These are phyloP conservation scores for Nixonia krombeini DNA, from an alignment of 1,140 invertebrate species.

Conservation along the genomic window DNA sequence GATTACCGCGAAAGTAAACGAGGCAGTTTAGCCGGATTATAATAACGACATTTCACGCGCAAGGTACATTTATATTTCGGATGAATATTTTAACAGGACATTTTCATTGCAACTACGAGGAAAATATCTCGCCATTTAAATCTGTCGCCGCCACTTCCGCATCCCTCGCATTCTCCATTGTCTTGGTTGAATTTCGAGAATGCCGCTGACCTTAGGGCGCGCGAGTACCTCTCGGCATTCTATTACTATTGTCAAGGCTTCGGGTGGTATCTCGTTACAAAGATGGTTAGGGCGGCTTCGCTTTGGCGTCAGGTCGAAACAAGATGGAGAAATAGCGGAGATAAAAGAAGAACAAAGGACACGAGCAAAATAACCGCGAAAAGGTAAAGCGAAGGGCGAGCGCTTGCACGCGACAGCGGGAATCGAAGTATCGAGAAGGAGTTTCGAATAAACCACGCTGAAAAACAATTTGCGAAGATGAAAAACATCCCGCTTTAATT, in stretches of 20 bases:
- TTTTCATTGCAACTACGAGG: neutral
- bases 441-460: no score
- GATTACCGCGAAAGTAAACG: no score
- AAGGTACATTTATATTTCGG: neutral
- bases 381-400: no score
- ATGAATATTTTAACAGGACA: neutral
- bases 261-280: conserved; percentile 8
- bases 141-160: neutral
- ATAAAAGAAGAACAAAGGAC: neutral
- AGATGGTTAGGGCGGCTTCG: conserved; percentile 4
- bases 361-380: neutral
- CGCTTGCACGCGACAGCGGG: no score
- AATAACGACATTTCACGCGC: no score
- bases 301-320: neutral
- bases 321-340: neutral
- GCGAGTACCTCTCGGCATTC: conserved; percentile 9
- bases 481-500: no score
- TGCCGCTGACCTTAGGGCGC: conserved; percentile 11
- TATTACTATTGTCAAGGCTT: conserved; percentile 14
- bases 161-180: conserved; percentile 1
- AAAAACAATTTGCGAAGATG: no score
- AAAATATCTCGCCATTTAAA: conserved; percentile 3
- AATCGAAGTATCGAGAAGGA: no score
- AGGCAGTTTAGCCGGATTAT: no score
- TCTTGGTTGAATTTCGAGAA: conserved; percentile 8